A percentile compares a stretch with the other conserved stretches of the same genome.
Conservation (phyloP, 2,797 vertebrate genomes). For the Macroramphosus scolopax region DNA sequence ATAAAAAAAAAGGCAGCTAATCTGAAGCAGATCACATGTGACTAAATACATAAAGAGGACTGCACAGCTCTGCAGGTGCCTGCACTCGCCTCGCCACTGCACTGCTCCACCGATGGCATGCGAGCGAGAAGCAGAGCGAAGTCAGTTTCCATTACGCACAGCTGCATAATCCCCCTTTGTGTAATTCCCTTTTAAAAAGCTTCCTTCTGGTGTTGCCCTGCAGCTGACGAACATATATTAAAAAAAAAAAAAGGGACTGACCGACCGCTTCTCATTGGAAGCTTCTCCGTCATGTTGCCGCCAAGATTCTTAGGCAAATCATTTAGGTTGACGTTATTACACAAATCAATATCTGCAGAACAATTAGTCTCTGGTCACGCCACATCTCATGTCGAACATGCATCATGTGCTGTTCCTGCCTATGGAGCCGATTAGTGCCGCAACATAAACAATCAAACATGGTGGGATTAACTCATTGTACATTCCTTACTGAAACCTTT, state of each 20-base stretch:
- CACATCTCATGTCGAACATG: too few relatives aligned
- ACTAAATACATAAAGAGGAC: slow-evolving; percentile 31
- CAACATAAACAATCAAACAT: too few relatives aligned
- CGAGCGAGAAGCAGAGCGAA: slow-evolving; percentile 51
- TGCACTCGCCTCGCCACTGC: slow-evolving; percentile 8
- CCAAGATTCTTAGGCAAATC: slow-evolving; percentile 7
- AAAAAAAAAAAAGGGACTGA: slow-evolving; percentile 7
- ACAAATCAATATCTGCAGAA: too few relatives aligned
- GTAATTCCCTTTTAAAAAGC: slow-evolving; percentile 68
- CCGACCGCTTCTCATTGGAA: slow-evolving; percentile 7
- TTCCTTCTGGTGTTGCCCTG: slow-evolving; percentile 65
- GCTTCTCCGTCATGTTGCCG: background rate
- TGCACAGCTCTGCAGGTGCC: slow-evolving; percentile 36
- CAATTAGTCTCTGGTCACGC: too few relatives aligned
- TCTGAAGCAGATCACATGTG: slow-evolving; percentile 5
- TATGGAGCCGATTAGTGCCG: too few relatives aligned
- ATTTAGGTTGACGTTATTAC: too few relatives aligned
- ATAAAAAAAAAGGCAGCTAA: background rate
- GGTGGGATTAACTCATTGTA: too few relatives aligned
- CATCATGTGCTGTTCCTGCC: too few relatives aligned
- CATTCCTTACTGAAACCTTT: too few relatives aligned
- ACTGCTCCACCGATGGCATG: slow-evolving; percentile 50
- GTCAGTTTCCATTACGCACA: slow-evolving; percentile 68
- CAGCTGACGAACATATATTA: slow-evolving; percentile 39
- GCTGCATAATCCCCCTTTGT: slow-evolving; percentile 63